Percentiles rank a stretch among this genome's conserved stretches.
Conservation (phyloP, 2,888 invertebrate species). For the Diadegma fenestrale region DNA sequence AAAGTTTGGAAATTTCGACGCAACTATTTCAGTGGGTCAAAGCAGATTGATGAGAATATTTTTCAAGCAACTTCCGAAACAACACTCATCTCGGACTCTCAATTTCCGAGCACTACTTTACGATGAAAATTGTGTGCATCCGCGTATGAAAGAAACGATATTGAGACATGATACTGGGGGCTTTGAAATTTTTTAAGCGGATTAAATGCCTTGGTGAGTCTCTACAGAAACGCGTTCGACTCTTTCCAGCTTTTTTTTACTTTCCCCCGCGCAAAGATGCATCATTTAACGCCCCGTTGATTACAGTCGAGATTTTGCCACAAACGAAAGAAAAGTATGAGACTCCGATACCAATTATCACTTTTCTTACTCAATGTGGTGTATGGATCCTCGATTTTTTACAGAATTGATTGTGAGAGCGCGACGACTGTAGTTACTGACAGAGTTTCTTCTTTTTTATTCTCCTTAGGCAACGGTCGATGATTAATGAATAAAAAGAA, state of each 20-base stretch:
- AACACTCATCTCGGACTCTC: neutral
- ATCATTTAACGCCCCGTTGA: neutral
- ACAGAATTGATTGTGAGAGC: neutral
- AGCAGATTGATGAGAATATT: conserved; percentile 4
- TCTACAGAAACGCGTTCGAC: conserved; percentile 20
- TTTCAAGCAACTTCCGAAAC: neutral
- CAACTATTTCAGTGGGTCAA: conserved; percentile 37
- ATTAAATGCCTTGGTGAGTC: conserved; percentile 46
- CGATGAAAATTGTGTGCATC: conserved; percentile 4
- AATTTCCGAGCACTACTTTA: neutral
- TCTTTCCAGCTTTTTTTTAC: neutral
- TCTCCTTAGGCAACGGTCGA: neutral
- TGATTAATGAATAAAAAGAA: conserved; percentile 57
- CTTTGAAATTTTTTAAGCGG: conserved; percentile 49
- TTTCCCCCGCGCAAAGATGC: neutral
- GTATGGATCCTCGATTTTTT: neutral
- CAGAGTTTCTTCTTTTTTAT: no score
- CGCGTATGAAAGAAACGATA: neutral
- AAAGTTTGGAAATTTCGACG: conserved; percentile 15
- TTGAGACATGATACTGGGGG: conserved; percentile 1
- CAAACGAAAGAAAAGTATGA: neutral
- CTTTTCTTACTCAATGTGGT: neutral
- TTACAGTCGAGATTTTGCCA: neutral
- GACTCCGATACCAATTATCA: neutral
- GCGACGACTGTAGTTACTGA: neutral